Conservation (phyloP, 2,888 invertebrate species). For the Drosophila picticornis region DNA sequence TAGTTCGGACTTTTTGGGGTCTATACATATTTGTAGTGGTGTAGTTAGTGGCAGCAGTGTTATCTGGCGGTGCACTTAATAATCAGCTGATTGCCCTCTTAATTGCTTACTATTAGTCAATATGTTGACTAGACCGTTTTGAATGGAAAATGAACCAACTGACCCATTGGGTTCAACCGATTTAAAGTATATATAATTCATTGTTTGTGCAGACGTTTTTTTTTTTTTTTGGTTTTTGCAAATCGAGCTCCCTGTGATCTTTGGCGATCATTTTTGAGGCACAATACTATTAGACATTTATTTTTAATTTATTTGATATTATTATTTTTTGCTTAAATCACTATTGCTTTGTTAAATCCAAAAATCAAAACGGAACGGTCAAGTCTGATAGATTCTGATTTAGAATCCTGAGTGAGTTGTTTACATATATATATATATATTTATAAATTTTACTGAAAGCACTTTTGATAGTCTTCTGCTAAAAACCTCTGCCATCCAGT, state of each 20-base stretch:
- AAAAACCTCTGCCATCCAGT: slow-evolving; percentile 18
- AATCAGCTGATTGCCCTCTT: slow-evolving; percentile 20
- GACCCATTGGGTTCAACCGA: neutral
- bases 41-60: slow-evolving; percentile 25
- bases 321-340: slow-evolving; percentile 4
- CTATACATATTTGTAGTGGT: slow-evolving; percentile 32
- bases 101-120: slow-evolving; percentile 8
- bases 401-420: slow-evolving; percentile 15
- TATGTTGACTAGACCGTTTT: slow-evolving; percentile 8
- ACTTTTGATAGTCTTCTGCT: slow-evolving; percentile 23
- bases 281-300: slow-evolving; percentile 13
- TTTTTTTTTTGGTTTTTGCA: neutral
- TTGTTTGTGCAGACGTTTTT: neutral
- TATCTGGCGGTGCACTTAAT: slow-evolving; percentile 15
- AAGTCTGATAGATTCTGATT: slow-evolving; percentile 17
- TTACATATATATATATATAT: neutral
- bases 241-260: slow-evolving; percentile 14
- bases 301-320: neutral
- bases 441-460: slow-evolving; percentile 20
- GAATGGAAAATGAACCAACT: neutral
- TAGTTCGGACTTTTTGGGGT: slow-evolving; percentile 24
- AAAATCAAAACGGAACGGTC: slow-evolving; percentile 8
- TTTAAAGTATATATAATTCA: slow-evolving; percentile 2
- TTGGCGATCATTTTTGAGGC: slow-evolving; percentile 13
- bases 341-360: slow-evolving; percentile 9